Evolutionary conservation across 2,113 vertebrate genomes (phyloP), one percentile per base, ranked within the genome.

Genomic region (Pseudopodoces humilis): DNA sequence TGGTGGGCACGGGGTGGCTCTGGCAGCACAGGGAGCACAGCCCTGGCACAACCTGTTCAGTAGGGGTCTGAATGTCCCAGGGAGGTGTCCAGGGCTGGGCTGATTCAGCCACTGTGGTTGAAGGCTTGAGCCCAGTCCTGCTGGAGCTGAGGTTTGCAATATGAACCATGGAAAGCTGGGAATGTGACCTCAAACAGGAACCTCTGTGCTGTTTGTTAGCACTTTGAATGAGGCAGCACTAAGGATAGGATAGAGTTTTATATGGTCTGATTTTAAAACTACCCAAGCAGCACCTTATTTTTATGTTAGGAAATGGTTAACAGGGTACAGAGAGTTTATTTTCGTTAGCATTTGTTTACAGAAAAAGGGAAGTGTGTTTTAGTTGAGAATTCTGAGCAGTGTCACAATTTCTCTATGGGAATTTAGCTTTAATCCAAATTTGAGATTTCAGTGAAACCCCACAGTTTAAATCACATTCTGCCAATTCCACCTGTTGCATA

Each of bases 261-360:
- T 95, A 92, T 44, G 81, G 76, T 75, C 6, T 96, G 90, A 37
- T 56, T 90, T 92, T 67, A 80, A 72, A 77, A 62, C 31, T 84
- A 33, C 52, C 28, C 21, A 4, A 90, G 83, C 22, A 86, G 58
- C 56, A 94, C 62, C 44, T 88, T 88, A 72, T 83, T 90, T 92
- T 94, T 64, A 63, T 85, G 56, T 92, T 93, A 90, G 85, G 77
- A 78, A 86, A 79, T 72, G 86, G 69, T 81, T 92, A 86, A 86
- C 53, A 92, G 92, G 83, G 69, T 88, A 92, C 62, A 81, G 74
- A 96, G 69, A 91, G 65, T 92, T 92, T 96, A 92, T 86, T 96
- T 95, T 94, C 95, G 68, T 92, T 92, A 93, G 76, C 7, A 59
- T 47, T 90, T 95, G 95, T 97, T 96, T 95, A 95, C 86, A 91